These are phyloP conservation scores for Epistrophella euchroma DNA, from an alignment of 2,888 invertebrate species.

Conservation along the genomic window DNA sequence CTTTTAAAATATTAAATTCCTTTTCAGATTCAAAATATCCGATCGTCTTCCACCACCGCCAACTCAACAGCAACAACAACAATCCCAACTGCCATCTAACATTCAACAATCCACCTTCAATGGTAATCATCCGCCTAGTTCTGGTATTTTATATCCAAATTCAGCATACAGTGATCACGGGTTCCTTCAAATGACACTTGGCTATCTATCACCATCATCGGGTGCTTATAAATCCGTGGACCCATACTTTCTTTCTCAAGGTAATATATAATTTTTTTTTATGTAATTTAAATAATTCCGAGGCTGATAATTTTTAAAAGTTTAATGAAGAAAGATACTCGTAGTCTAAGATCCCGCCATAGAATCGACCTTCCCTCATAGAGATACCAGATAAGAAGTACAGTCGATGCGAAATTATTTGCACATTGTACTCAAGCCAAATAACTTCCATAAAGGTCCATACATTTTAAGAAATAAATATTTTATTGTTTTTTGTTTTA, in stretches of 20 bases:
- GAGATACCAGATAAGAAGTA: too few species aligned
- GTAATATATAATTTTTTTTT: constrained; percentile 81
- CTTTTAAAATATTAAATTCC: neutral
- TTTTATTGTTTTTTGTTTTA: too few species aligned
- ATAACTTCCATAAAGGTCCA: too few species aligned
- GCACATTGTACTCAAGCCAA: too few species aligned
- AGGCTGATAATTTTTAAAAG: too few species aligned
- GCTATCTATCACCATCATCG: constrained; percentile 86
- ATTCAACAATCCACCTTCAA: constrained; percentile 63
- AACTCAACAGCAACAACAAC: constrained; percentile 54
- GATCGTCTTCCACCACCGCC: constrained; percentile 76
- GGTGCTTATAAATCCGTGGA: constrained; percentile 89
- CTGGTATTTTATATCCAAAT: constrained; percentile 82
- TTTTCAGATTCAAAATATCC: constrained; percentile 76
- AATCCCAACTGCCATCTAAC: constrained; percentile 72
- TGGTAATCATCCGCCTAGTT: constrained; percentile 77
- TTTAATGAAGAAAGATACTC: too few species aligned
- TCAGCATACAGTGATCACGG: constrained; percentile 84
- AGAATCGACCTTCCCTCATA: too few species aligned
- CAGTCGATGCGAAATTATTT: too few species aligned
- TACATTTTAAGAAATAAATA: too few species aligned
- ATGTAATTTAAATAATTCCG: too few species aligned
- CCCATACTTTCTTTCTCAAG: constrained; percentile 90
- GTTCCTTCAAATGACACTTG: constrained; percentile 89
- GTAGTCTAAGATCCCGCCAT: too few species aligned